Evolutionary conservation across 1,140 invertebrate species (phyloP).

Genomic region (Diachasmimorpha longicaudata): DNA sequence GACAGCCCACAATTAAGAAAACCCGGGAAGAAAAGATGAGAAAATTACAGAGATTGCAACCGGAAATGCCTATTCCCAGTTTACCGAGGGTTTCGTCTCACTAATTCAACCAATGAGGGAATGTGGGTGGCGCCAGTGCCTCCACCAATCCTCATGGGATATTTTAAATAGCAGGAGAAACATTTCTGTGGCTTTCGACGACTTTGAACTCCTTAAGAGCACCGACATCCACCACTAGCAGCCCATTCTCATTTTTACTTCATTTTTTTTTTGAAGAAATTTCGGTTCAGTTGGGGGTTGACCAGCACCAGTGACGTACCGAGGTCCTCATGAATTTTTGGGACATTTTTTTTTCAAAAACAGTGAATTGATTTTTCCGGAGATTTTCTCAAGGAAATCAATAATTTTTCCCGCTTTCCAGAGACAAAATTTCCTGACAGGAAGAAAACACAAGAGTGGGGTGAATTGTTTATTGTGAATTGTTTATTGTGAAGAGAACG

Average conservation of each 20-base stretch:
- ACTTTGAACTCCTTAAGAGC: neutral
- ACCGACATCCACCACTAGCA: neutral
- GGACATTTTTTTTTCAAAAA: neutral
- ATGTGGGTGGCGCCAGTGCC: neutral
- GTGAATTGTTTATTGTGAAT: too few relatives aligned
- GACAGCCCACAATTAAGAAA: neutral
- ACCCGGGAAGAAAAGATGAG: neutral
- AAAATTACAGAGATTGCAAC: neutral
- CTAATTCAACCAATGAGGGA: conserved; percentile 5
- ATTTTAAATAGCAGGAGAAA: neutral
- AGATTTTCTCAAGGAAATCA: too few relatives aligned
- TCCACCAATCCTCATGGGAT: neutral
- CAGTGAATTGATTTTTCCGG: too few relatives aligned
- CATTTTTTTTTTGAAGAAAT: neutral
- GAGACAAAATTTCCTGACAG: too few relatives aligned
- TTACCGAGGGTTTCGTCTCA: neutral
- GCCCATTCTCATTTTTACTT: neutral
- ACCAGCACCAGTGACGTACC: neutral
- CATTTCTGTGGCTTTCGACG: neutral
- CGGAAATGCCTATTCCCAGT: neutral
- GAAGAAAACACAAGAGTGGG: too few relatives aligned
- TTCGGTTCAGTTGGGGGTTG: neutral
- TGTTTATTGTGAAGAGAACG: too few relatives aligned
- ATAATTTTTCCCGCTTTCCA: too few relatives aligned
- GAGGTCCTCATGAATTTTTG: neutral